Base-by-base conservation (phyloP, 30 jellyfish, hydroid and myxozoan species). In the Hydractinia symbiolongicarpus region DNA sequence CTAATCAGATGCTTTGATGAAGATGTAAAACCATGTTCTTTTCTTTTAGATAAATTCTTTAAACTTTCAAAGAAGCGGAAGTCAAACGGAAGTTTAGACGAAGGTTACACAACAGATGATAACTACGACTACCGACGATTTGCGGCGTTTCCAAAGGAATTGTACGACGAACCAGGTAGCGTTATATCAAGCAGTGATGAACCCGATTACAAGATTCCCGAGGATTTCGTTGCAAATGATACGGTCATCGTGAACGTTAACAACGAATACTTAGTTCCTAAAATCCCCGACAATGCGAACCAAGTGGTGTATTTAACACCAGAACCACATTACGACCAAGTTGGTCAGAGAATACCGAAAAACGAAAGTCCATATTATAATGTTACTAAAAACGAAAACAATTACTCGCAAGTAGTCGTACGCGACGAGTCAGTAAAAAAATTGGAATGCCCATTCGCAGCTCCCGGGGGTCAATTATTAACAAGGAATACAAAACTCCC, bases 31-130 rank as follows among this genome's bases (percentile, higher is more conserved):
- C 19, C 3, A 11, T 3, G 15, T 67, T 67, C 4, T 21, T 21
- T 67, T 20, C 50, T 53, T 71, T 30, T 71, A 71, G 80, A 71
- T 71, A 71, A 71, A 71, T 71, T 71, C 50, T 15, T 71, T 0
- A 71, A 71, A 20, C 44, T 14, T 71, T 53, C 80, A 8, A n/a
- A 30, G 7, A 30, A 71, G 13, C 30, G 51, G 4, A 71, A 71
- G n/a, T 53, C 80, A 5, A 71, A 71, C n/a, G 80, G 60, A 8
- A 71, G 60, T 30, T 53, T 71, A 8, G 80, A 71, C 80, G 80
- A 71, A 71, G 80, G 80, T 20, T 71, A 71, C 67, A 71, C 80
- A 30, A 71, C 80, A 7, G 80, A 71, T 53, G 80, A 71, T 71
- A 71, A 71, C n/a, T 71, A 71, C 80, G 80, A 71, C 50, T 71